Conservation (phyloP, 2,888 invertebrate species). For the Troilus luridus region DNA sequence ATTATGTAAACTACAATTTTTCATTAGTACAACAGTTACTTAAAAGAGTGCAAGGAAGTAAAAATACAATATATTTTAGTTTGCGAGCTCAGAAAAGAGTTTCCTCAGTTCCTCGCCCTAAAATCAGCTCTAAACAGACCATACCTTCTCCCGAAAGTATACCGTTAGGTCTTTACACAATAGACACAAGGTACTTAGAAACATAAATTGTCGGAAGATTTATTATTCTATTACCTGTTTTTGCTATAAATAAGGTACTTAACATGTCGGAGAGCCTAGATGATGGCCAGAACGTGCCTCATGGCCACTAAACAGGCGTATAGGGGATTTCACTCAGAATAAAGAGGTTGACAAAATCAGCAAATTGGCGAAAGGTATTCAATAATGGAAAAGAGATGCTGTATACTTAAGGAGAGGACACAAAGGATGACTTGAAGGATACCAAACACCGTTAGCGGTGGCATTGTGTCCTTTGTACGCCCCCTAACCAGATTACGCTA, state of each 20-base stretch:
- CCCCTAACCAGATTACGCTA: neutral
- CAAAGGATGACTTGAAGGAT: neutral
- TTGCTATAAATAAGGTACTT: neutral
- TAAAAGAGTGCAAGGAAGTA: no score
- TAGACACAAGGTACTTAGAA: neutral
- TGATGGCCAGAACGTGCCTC: neutral
- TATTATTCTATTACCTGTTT: neutral
- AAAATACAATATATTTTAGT: no score
- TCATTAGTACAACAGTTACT: no score
- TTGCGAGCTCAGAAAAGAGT: no score
- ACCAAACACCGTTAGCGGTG: neutral
- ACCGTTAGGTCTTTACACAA: neutral
- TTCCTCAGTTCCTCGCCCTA: no score
- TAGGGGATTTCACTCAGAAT: neutral
- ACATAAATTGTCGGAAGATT: neutral
- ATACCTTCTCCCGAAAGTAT: no score
- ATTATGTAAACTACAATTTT: no score
- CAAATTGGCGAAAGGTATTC: slow-evolving; percentile 3
- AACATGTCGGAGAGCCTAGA: neutral
- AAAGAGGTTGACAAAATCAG: neutral
- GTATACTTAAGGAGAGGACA: neutral
- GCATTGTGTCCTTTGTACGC: neutral
- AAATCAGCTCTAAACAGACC: no score
- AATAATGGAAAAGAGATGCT: neutral
- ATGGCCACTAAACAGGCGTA: neutral